Percentiles rank a stretch among this genome's conserved stretches.
phyloP scores from a whole-genome alignment of 2,113 vertebrate species.

The Coreoperca whiteheadi region DNA sequence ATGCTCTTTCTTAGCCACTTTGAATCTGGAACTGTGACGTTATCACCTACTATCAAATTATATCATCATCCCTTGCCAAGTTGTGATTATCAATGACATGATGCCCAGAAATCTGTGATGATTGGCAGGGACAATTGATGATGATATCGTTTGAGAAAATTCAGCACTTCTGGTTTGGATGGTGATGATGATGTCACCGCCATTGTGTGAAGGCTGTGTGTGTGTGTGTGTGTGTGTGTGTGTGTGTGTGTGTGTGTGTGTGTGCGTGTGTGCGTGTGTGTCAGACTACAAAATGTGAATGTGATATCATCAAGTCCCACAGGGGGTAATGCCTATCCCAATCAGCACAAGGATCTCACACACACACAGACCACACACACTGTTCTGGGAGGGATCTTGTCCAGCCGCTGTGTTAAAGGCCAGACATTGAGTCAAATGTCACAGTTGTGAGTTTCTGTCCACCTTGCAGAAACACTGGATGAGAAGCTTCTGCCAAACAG shows the following conservation, averaged over 20 bases:
- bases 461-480: conserved; percentile 18
- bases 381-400: conserved; percentile 2
- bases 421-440: conserved; percentile 27
- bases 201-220: conserved; percentile 5
- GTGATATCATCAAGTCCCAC: conserved; percentile 36
- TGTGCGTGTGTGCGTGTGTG: conserved; percentile 23
- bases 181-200: conserved; percentile 33
- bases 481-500: not conserved
- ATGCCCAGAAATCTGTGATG: conserved; percentile 37
- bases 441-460: conserved; percentile 10
- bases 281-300: conserved; percentile 23
- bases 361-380: conserved; percentile 35
- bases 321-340: not conserved
- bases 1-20: conserved; percentile 13
- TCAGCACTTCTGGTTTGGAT: conserved; percentile 28
- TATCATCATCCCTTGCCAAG: conserved; percentile 54
- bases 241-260: conserved; percentile 47
- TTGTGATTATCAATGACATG: conserved; percentile 10
- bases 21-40: conserved; percentile 33
- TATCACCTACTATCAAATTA: conserved; percentile 38
- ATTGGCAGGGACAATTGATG: conserved; percentile 33
- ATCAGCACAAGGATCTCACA: not conserved
- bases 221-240: conserved; percentile 32
- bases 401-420: conserved; percentile 35
- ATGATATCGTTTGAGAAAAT: conserved; percentile 43